A percentile compares a stretch with the other conserved stretches of the same genome.
Evolutionary conservation across 92 coral and sea anemone genomes (phyloP).

Genomic region (Porites rus): DNA sequence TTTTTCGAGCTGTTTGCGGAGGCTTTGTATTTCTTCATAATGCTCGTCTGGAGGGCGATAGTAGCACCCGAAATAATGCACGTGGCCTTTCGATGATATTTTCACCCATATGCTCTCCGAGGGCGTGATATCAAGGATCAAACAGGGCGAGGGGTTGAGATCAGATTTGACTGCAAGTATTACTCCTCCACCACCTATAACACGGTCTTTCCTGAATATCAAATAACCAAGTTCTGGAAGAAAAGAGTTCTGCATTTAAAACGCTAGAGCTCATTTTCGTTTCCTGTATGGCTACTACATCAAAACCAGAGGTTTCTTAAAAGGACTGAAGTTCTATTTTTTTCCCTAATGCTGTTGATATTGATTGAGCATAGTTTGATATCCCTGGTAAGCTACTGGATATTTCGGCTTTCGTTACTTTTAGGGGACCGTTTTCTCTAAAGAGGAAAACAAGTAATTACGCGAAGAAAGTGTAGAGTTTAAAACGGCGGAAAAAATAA

Average conservation of each 20-base stretch:
- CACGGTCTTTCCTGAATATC: neutral
- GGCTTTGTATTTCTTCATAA: constrained; percentile 6
- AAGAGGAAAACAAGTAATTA: no score
- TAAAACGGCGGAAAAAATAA: no score
- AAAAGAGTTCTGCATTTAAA: constrained; percentile 38
- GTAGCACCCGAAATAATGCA: neutral
- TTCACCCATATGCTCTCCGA: neutral
- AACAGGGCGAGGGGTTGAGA: neutral
- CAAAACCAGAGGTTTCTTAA: no score
- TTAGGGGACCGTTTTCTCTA: no score
- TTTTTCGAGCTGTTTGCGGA: constrained; percentile 29
- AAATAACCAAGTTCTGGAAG: constrained; percentile 47
- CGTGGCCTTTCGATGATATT: neutral
- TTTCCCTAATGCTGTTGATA: no score
- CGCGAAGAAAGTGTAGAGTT: no score
- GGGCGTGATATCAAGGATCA: neutral
- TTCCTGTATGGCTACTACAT: constrained; percentile 18
- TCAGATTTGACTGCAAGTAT: neutral
- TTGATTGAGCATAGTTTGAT: no score
- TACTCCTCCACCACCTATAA: neutral
- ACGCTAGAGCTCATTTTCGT: constrained; percentile 26
- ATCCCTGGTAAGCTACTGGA: no score
- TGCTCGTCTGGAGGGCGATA: constrained; percentile 10
- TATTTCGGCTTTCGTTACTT: no score
- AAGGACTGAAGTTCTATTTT: no score